Base-by-base conservation (phyloP, 2,113 vertebrate genomes). In the Jacana jacana region DNA sequence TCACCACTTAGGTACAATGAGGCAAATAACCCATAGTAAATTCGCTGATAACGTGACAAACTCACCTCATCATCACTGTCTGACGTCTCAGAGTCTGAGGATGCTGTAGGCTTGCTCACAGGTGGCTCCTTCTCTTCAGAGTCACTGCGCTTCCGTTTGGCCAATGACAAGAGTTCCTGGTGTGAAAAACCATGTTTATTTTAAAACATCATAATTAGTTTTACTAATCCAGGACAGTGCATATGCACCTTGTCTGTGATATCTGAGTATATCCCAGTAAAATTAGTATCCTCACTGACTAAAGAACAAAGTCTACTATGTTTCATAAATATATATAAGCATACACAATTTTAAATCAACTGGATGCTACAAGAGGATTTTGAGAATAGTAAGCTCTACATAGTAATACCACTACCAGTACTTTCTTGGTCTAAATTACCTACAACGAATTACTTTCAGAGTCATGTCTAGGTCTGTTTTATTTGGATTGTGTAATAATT, bases 41-140 rank as follows among this genome's bases (percentile, higher is more conserved):
- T 31, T 57, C 35, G 84, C 12, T 16, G 33, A 11, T 17, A 81
- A 20, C 40, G 7, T 0, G 10, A 31, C 18, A 80, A 64, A 96
- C 95, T 70, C 93, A 99, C 99, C 98, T 99, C 99, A 92, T 99
- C 99, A 10, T 99, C 99, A 23, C 99, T 99, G 97, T 99, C 99
- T 1, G 99, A 99, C 0, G 99, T 99, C 95, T 99, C 99, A 0
- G 99, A 99, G 97, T 99, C 99, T 66, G 99, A 99, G 6, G 99
- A 99, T 15, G 99, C 99, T 51, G 99, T 98, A 88, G 99, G 99
- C 96, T 99, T 99, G 97, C 98, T 99, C 84, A 98, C 98, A 40
- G 99, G 99, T 28, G 99, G 98, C 73, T 99, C 99, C 93, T 99
- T 99, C 60, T 99, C 99, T 72, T 99, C 99, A 6, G 99, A 99